Evolutionary conservation across 2,888 invertebrate genomes (phyloP), one percentile per base, ranked within the genome.

Genomic region (Xestia sexstrigata): DNA sequence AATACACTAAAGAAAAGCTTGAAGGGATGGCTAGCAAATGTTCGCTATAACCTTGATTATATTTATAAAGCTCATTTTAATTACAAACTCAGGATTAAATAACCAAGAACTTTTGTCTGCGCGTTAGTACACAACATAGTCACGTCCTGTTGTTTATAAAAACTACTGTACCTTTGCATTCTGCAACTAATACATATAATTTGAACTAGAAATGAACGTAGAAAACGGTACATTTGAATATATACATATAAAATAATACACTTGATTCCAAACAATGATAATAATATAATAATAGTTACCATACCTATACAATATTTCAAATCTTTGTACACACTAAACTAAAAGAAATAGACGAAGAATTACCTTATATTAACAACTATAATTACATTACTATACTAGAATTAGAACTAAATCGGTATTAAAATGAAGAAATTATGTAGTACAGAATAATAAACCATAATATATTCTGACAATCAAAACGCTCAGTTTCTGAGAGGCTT

Each of bases 241-340:
- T 49, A 52, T 49, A 79, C 39, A 63, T 42, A 15, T 79, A 68
- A 68, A 63, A 69, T n/a, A 52, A 72, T 80, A 69, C 30, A 84
- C 45, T n/a, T 70, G 70, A 79, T 74, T 74, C 66, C 7, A 72
- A 74, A 63, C 35, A 78, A 70, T 49, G 39, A 62, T 70, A 49
- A 69, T 11, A 42, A 8, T 35, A n/a, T 39, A 39, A 39, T 58
- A 62, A 52, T 35, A 69, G 1, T 70, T 68, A 70, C 23, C 60
- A 39, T 66, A 72, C 42, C 69, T 81, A 76, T 69, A 70, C 60
- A 82, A 70, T 75, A 81, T 26, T 62, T 69, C 13, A 55, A 82
- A 66, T 70, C 81, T 85, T 81, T 82, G 85, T 85, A 81, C 85
- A 85, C 63, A 70, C 76, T 26, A 85, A 85, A 76, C 62, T 45